phyloP scores from a whole-genome alignment of 2,888 invertebrate species.

The Watsonalla cultraria region DNA sequence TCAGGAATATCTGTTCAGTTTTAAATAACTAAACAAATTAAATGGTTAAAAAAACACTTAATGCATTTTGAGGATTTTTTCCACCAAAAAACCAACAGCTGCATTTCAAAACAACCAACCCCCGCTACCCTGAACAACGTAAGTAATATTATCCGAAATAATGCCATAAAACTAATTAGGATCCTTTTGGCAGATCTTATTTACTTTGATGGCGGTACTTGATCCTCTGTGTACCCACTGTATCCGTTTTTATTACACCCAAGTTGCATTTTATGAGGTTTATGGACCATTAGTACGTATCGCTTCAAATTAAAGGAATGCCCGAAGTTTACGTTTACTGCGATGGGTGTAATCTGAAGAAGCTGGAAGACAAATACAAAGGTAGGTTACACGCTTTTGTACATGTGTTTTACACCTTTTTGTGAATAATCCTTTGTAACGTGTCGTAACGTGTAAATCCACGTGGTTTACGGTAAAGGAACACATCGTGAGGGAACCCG shows the following conservation, averaged over 20 bases:
- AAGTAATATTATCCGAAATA: not conserved
- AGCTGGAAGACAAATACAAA: not conserved
- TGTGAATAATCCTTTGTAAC: too few relatives aligned
- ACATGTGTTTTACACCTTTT: too few relatives aligned
- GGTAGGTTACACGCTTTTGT: too few relatives aligned
- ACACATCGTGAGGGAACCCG: too few relatives aligned
- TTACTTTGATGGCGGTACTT: conserved; percentile 6
- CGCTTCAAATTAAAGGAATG: conserved; percentile 18
- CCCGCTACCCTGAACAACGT: not conserved
- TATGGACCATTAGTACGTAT: conserved; percentile 26
- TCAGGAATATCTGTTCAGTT: too few relatives aligned
- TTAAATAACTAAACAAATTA: too few relatives aligned
- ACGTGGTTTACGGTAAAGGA: too few relatives aligned
- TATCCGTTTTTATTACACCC: conserved; percentile 22
- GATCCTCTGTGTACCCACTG: conserved; percentile 13
- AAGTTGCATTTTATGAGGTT: conserved; percentile 26
- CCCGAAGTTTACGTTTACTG: not conserved
- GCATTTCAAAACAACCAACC: not conserved
- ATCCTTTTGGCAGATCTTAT: conserved; percentile 6
- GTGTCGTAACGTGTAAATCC: too few relatives aligned
- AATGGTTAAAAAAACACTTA: too few relatives aligned
- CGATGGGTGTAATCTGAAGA: not conserved
- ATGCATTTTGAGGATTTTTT: too few relatives aligned
- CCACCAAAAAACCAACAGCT: too few relatives aligned
- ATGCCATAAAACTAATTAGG: conserved; percentile 12